Evolutionary conservation across 2,797 vertebrate genomes (phyloP).

Genomic region (Malurus leucopterus): DNA sequence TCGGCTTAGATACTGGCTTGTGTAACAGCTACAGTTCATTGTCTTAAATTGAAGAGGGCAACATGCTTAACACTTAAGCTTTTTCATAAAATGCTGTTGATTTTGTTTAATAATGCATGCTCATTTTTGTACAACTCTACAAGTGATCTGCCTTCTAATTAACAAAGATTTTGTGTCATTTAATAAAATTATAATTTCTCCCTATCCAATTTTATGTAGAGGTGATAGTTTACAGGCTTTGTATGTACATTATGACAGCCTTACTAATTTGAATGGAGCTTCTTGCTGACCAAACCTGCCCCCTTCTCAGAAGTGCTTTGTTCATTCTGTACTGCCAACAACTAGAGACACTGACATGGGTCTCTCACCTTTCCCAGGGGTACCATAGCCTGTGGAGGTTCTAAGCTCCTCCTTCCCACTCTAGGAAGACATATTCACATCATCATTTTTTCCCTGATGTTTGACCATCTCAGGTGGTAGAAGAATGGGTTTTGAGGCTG

Average conservation of each 20-base stretch:
- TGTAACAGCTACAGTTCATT: not conserved
- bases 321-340: not conserved
- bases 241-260: not conserved
- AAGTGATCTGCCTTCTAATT: not conserved
- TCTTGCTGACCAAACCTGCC: not conserved
- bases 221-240: not conserved
- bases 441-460: not conserved
- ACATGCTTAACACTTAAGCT: not conserved
- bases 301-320: not conserved
- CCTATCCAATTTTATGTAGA: not conserved
- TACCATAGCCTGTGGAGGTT: not conserved
- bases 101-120: not conserved
- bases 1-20: not conserved
- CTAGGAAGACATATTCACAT: not conserved
- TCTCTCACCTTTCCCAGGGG: not conserved
- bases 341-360: not conserved
- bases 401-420: not conserved
- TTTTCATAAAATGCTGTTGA: not conserved
- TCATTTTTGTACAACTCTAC: not conserved
- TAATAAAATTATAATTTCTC: not conserved
- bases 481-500: not conserved
- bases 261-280: not conserved
- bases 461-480: not conserved
- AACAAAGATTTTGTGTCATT: not conserved
- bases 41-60: not conserved